These are phyloP conservation scores for Brachymystax lenok DNA, from an alignment of 2,797 vertebrate genomes.

Conservation along the genomic window DNA sequence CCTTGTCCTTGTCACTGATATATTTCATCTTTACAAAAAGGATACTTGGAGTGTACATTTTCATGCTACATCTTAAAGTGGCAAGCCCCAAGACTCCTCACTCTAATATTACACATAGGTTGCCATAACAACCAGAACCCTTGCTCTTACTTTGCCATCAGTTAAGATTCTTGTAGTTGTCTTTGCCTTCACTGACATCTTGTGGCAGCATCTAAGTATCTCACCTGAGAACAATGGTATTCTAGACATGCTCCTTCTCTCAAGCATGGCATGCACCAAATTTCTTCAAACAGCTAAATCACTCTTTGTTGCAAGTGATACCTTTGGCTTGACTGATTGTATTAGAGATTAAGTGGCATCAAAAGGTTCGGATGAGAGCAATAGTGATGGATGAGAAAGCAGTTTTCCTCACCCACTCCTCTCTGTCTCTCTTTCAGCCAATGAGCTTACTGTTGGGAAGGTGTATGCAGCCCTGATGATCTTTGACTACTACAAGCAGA, in stretches of 20 bases:
- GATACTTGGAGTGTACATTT: background rate
- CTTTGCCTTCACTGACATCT: constrained; percentile 45
- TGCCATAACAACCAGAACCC: background rate
- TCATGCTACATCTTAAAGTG: background rate
- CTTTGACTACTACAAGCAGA: constrained; percentile 97
- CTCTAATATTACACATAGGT: background rate
- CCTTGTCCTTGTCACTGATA: too few relatives aligned
- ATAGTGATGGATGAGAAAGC: constrained; percentile 48
- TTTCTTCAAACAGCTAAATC: background rate
- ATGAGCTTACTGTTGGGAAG: constrained; percentile 95
- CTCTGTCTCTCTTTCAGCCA: constrained; percentile 71
- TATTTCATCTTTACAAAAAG: background rate
- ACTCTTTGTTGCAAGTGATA: constrained; percentile 4
- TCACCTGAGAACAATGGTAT: background rate
- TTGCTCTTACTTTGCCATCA: background rate
- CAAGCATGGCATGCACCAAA: background rate
- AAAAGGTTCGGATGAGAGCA: background rate
- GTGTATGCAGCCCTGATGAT: constrained; percentile 97
- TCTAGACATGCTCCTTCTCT: background rate
- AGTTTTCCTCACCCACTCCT: constrained; percentile 13
- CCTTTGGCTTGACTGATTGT: constrained; percentile 14
- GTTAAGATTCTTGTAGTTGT: background rate
- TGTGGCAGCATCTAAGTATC: constrained; percentile 22
- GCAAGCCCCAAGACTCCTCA: background rate
- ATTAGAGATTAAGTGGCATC: background rate